A percentile compares a stretch with the other conserved stretches of the same genome.
phyloP scores from a whole-genome alignment of 30 jellyfish, hydroid and myxozoan species.

The Morbakka virulenta region DNA sequence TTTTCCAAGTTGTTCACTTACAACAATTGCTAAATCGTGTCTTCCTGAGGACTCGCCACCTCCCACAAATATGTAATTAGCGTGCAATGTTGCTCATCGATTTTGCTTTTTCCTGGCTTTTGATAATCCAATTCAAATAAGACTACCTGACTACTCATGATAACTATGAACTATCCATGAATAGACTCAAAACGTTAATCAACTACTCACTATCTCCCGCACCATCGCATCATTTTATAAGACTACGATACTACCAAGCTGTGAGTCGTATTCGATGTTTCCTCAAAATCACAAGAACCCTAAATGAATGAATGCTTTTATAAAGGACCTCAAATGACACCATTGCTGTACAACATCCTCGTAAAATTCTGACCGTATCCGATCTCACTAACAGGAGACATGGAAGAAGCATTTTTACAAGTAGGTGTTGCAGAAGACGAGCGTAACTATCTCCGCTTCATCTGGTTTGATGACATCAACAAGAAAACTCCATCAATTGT shows the following conservation, averaged over 20 bases:
- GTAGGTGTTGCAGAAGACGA: background rate
- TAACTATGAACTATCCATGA: too few species aligned
- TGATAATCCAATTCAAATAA: too few species aligned
- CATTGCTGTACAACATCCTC: background rate
- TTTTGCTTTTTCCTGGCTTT: too few species aligned
- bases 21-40: too few species aligned
- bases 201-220: slow-evolving; percentile 33
- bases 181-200: too few species aligned
- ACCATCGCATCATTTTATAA: background rate
- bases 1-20: too few species aligned
- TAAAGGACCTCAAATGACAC: background rate
- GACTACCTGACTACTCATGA: too few species aligned
- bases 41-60: too few species aligned
- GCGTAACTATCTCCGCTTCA: background rate
- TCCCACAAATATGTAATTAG: too few species aligned
- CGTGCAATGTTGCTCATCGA: too few species aligned
- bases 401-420: background rate
- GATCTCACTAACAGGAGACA: background rate
- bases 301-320: background rate
- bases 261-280: slow-evolving; percentile 16
- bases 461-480: background rate
- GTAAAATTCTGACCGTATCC: background rate
- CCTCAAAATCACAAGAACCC: background rate
- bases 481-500: background rate
- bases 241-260: slow-evolving; percentile 3